A percentile compares a stretch with the other conserved stretches of the same genome.
phyloP scores from a whole-genome alignment of 1,140 invertebrate species.

The Drosophila pectinifera region DNA sequence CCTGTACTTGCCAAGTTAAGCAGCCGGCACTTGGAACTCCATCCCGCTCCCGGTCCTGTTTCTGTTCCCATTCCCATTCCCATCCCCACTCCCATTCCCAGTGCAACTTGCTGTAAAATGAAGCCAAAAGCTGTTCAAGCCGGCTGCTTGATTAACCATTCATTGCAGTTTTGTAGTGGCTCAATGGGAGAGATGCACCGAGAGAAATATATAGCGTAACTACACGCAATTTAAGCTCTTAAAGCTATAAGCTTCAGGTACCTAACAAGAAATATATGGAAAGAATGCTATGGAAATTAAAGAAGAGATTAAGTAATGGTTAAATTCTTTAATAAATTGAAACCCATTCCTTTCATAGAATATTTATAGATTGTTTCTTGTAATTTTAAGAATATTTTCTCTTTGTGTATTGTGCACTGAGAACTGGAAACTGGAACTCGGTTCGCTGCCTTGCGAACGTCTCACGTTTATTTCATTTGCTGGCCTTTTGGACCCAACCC shows the following conservation, averaged over 20 bases:
- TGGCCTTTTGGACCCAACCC: slow-evolving; percentile 37
- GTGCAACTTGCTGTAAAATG: slow-evolving; percentile 70
- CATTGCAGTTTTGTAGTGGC: slow-evolving; percentile 80
- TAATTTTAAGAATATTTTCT: neutral
- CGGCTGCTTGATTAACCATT: slow-evolving; percentile 81
- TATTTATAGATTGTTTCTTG: too few relatives aligned
- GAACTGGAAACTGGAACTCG: slow-evolving; percentile 47
- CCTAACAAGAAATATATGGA: neutral
- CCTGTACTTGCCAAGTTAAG: slow-evolving; percentile 30
- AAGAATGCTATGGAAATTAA: neutral
- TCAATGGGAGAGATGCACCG: slow-evolving; percentile 54
- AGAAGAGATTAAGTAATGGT: neutral
- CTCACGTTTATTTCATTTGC: slow-evolving; percentile 71
- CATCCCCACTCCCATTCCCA: slow-evolving; percentile 40
- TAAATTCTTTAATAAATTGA: neutral
- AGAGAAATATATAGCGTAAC: neutral
- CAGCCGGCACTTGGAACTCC: slow-evolving; percentile 38
- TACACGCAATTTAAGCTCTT: too few relatives aligned
- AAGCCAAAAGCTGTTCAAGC: slow-evolving; percentile 78
- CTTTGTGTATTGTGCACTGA: slow-evolving; percentile 11
- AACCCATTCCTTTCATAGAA: too few relatives aligned
- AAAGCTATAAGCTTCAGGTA: neutral
- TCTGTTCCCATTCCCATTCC: slow-evolving; percentile 2
- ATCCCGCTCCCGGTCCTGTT: neutral
- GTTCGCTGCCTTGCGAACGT: slow-evolving; percentile 45